A percentile compares a stretch with the other conserved stretches of the same genome.
phyloP scores from a whole-genome alignment of 2,113 vertebrate species.

The Aviceda subcristata region DNA sequence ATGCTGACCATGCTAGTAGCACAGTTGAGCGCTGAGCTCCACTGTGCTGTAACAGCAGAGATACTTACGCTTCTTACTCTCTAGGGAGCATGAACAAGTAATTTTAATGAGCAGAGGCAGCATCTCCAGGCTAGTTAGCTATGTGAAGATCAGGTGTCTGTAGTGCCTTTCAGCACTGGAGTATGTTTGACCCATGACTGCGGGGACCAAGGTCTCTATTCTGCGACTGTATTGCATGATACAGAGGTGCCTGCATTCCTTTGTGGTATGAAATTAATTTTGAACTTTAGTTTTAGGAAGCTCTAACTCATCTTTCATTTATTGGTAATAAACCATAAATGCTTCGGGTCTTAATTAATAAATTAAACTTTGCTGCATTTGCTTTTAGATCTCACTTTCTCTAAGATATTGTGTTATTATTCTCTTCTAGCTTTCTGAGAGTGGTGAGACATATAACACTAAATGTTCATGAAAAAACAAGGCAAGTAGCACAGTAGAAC shows the following conservation, averaged over 20 bases:
- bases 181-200: not conserved
- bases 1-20: fast-evolving
- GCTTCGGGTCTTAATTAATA: not conserved
- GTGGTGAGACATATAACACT: not conserved
- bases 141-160: not conserved
- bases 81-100: too few relatives aligned
- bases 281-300: not conserved
- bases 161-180: not conserved
- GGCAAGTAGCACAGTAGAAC: not conserved
- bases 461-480: not conserved
- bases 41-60: not conserved
- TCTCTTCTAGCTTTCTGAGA: not conserved
- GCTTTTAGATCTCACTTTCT: not conserved
- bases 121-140: not conserved
- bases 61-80: not conserved
- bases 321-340: not conserved
- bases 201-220: not conserved
- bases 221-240: not conserved
- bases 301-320: not conserved
- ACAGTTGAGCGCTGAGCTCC: not conserved
- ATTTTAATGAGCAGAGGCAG: not conserved
- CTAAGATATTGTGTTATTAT: not conserved
- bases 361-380: not conserved
- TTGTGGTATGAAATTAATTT: not conserved
- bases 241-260: not conserved